Conservation (phyloP, 1,140 invertebrate genomes). For the Diabrotica virgifera region DNA sequence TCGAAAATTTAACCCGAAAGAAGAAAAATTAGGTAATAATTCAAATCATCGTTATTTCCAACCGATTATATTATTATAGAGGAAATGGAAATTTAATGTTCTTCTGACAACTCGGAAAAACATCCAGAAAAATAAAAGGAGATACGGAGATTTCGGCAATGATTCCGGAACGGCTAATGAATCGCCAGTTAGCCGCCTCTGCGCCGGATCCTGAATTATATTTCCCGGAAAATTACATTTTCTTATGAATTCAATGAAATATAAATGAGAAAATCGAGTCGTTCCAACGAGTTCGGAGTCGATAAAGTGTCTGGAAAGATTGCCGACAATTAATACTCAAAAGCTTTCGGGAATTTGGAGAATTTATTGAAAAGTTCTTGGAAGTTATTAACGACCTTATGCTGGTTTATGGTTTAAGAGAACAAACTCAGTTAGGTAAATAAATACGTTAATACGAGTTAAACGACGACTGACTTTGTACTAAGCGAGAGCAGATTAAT, state of each 20-base stretch:
- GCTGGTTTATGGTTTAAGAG: too few relatives aligned
- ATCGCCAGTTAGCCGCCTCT: background rate
- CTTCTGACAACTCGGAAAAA: too few relatives aligned
- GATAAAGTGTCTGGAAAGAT: conserved; percentile 5
- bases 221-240: conserved; percentile 5
- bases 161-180: background rate
- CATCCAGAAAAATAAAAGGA: background rate
- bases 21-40: too few relatives aligned
- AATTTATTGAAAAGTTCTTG: conserved; percentile 7
- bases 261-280: conserved; percentile 5
- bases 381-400: background rate
- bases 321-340: conserved; percentile 6
- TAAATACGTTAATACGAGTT: too few relatives aligned
- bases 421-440: too few relatives aligned
- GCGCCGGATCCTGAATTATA: conserved; percentile 8
- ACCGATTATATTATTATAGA: too few relatives aligned
- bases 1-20: too few relatives aligned
- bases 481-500: too few relatives aligned
- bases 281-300: background rate
- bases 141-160: background rate
- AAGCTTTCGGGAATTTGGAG: background rate
- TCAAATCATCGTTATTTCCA: too few relatives aligned
- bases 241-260: conserved; percentile 8
- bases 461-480: too few relatives aligned
- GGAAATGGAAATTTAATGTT: too few relatives aligned